phyloP scores from a whole-genome alignment of 2,797 vertebrate genomes.

The Helarctos malayanus region DNA sequence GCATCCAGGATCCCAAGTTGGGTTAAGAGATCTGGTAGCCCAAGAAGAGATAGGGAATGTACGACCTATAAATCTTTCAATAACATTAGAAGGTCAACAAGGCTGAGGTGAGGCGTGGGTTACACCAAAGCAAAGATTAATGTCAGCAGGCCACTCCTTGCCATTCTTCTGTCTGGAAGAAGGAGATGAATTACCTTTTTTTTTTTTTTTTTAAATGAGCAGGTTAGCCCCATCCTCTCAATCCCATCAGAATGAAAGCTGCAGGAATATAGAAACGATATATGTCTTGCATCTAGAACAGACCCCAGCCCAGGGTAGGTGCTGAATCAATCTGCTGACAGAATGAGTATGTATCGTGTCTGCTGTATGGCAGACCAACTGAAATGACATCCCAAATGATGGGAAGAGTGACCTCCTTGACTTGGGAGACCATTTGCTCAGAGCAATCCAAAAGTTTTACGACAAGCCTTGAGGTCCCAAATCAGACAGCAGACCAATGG shows the following conservation, averaged over 20 bases:
- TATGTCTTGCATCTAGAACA: neutral
- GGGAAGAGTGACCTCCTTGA: neutral
- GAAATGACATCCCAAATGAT: neutral
- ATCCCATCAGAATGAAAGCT: neutral
- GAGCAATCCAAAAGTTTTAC: neutral
- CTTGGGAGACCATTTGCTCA: neutral
- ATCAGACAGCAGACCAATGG: neutral
- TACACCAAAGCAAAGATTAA: constrained; percentile 33
- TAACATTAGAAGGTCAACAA: neutral
- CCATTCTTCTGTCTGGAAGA: neutral
- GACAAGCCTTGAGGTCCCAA: neutral
- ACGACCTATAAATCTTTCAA: constrained; percentile 36
- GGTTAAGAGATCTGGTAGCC: neutral
- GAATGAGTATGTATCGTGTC: neutral
- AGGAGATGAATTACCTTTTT: neutral
- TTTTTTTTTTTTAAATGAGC: neutral
- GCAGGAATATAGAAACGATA: neutral
- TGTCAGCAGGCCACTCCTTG: neutral
- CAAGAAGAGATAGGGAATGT: neutral
- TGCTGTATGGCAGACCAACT: neutral
- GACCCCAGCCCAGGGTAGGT: neutral
- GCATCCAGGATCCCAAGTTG: neutral
- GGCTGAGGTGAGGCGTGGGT: neutral
- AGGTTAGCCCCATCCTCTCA: neutral
- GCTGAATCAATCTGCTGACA: neutral